Base-by-base conservation (phyloP, 2,888 invertebrate species). In the Stenolophus ochropezus region DNA sequence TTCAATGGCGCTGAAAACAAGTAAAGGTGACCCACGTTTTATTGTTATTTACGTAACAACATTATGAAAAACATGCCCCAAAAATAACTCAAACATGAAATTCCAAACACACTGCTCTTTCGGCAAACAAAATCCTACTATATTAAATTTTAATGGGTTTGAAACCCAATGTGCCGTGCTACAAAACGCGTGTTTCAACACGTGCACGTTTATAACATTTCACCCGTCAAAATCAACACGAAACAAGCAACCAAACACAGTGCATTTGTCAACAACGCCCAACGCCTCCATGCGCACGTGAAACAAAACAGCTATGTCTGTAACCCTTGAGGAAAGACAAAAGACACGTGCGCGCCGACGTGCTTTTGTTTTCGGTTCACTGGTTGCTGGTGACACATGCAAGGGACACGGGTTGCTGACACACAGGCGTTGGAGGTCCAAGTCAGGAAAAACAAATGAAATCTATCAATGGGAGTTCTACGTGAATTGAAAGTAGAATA, bases 141-240 rank as follows among this genome's bases (percentile, higher is more conserved):
- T 25, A 61, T 61, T 61, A 61, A 61, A 61, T 25, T 61, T 61
- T 61, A 61, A 61, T 61, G 61, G 25, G 25, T n/a, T 61, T 61
- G 21, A 61, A 56, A 56, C 4, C 61, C 25, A 61, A 14, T 14
- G 25, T 25, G 14, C 23, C 61, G 25, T 25, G 4, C 8, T 11
- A 61, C 61, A 61, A 61, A 8, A 61, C 61, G 61, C 23, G 61
- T 61, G 61, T 61, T 61, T 61, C 25, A 61, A 61, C 61, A 61
- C 61, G 61, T 61, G 61, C 61, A 23, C 61, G 61, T 25, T 61
- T 14, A 61, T 25, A 61, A 61, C 25, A 61, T 25, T 61, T 61
- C 61, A 61, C 23, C 61, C 61, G 61, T 61, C 61, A 61, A 61
- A 61, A 61, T 61, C 25, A 61, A 61, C 61, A 27, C 25, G 21